phyloP scores from a whole-genome alignment of 2,888 invertebrate species.

The Ormyrus labotus region DNA sequence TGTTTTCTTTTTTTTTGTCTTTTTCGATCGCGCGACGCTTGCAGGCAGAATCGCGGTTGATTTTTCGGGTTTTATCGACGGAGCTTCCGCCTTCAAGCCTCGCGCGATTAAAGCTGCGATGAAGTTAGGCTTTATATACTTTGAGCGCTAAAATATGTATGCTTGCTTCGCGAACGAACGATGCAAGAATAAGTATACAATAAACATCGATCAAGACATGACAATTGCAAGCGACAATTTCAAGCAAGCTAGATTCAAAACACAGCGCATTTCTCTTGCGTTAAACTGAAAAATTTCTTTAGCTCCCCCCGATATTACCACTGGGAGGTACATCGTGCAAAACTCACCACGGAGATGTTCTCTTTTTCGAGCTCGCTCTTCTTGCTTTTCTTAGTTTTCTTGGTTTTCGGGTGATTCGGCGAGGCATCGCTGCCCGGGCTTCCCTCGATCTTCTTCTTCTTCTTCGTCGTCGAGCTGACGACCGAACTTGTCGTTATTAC shows the following conservation, averaged over 20 bases:
- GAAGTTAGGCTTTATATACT: too few relatives aligned
- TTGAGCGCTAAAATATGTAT: too few relatives aligned
- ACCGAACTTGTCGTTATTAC: slow-evolving; percentile 69
- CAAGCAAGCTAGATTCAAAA: slow-evolving; percentile 14
- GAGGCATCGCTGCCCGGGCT: slow-evolving; percentile 72
- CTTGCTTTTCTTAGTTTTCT: slow-evolving; percentile 81
- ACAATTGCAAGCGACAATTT: slow-evolving; percentile 8
- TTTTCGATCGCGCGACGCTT: too few relatives aligned
- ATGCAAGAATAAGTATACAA: too few relatives aligned
- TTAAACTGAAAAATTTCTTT: background rate
- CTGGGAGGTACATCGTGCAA: background rate
- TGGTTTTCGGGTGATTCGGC: slow-evolving; percentile 76
- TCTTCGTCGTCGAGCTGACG: slow-evolving; percentile 69
- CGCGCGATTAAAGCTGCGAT: too few relatives aligned
- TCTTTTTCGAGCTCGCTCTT: slow-evolving; percentile 81
- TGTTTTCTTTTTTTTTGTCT: too few relatives aligned
- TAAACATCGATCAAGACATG: slow-evolving; percentile 17
- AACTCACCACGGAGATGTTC: slow-evolving; percentile 83
- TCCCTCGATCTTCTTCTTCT: slow-evolving; percentile 74
- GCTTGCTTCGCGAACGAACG: too few relatives aligned
- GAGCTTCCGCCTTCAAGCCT: too few relatives aligned
- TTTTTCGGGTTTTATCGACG: too few relatives aligned
- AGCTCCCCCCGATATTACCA: too few relatives aligned
- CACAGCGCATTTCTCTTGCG: background rate
- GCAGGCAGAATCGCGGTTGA: too few relatives aligned